phyloP scores from a whole-genome alignment of 1,140 invertebrate genomes.

The Dreissena polymorpha region DNA sequence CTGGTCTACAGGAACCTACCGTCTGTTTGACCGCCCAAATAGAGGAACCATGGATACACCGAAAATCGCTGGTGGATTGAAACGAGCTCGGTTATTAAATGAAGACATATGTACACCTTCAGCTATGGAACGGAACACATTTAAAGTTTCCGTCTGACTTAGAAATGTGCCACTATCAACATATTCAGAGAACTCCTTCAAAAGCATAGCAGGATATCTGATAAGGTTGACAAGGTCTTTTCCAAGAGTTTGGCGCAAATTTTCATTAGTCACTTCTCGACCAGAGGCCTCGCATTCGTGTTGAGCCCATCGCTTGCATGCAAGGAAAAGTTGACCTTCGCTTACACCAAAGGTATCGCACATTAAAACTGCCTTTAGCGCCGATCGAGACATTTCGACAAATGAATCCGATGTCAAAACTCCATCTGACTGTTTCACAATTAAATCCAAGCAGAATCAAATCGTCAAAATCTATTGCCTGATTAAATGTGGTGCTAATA shows the following conservation, averaged over 20 bases:
- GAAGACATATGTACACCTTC: too few relatives aligned
- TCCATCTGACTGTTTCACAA: slow-evolving; percentile 5
- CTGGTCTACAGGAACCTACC: too few relatives aligned
- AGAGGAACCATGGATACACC: too few relatives aligned
- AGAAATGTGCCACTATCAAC: too few relatives aligned
- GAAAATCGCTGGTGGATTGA: too few relatives aligned
- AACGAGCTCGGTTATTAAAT: too few relatives aligned
- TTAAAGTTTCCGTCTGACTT: too few relatives aligned
- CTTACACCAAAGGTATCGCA: slow-evolving; percentile 3
- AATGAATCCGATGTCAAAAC: slow-evolving; percentile 44
- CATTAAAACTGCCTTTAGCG: slow-evolving; percentile 11
- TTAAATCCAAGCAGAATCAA: slow-evolving; percentile 44
- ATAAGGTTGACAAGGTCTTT: slow-evolving; percentile 6
- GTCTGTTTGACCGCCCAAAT: too few relatives aligned
- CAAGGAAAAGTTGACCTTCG: slow-evolving; percentile 12
- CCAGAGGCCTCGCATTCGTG: neutral
- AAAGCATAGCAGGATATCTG: slow-evolving; percentile 24
- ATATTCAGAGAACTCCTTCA: slow-evolving; percentile 2
- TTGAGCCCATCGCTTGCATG: slow-evolving; percentile 25
- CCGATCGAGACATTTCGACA: slow-evolving; percentile 4
- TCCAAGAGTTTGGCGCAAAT: slow-evolving; percentile 11
- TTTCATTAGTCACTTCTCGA: neutral
- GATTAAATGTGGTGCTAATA: slow-evolving; percentile 80
- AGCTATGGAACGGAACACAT: too few relatives aligned
- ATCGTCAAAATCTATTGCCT: slow-evolving; percentile 55